phyloP scores from a whole-genome alignment of 1,140 invertebrate species.

The Sinella curviseta region DNA sequence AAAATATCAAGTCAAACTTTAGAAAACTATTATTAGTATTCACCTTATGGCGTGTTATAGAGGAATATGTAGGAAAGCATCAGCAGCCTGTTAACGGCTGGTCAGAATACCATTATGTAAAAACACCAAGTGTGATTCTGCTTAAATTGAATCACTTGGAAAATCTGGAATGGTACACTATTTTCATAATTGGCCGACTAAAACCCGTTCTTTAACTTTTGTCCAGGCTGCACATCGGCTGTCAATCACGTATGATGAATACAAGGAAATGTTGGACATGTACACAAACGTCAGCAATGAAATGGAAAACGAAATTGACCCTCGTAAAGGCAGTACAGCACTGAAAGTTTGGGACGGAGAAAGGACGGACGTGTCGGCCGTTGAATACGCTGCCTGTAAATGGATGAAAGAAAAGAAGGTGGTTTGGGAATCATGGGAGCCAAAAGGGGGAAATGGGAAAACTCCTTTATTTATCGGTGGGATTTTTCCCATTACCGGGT shows the following conservation, averaged over 20 bases:
- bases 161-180: too few relatives aligned
- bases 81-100: too few relatives aligned
- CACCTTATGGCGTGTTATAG: too few relatives aligned
- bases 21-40: too few relatives aligned
- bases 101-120: too few relatives aligned
- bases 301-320: constrained; percentile 29
- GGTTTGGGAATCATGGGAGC: constrained; percentile 62
- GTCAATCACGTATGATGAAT: constrained; percentile 60
- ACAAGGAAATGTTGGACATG: constrained; percentile 59
- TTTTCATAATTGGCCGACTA: too few relatives aligned
- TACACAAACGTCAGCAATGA: constrained; percentile 51
- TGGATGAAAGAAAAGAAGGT: constrained; percentile 65
- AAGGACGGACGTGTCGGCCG: constrained; percentile 29
- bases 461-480: constrained; percentile 67
- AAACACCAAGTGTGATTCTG: too few relatives aligned
- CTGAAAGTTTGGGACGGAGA: background rate
- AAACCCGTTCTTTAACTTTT: background rate
- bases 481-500: constrained; percentile 71
- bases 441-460: constrained; percentile 58
- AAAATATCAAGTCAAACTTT: too few relatives aligned
- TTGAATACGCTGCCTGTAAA: constrained; percentile 64
- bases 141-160: too few relatives aligned
- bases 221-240: constrained; percentile 61
- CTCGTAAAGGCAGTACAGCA: constrained; percentile 16
- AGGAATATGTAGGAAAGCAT: too few relatives aligned